Evolutionary conservation across 2,888 invertebrate species (phyloP).

Genomic region (Deilephila elpenor): DNA sequence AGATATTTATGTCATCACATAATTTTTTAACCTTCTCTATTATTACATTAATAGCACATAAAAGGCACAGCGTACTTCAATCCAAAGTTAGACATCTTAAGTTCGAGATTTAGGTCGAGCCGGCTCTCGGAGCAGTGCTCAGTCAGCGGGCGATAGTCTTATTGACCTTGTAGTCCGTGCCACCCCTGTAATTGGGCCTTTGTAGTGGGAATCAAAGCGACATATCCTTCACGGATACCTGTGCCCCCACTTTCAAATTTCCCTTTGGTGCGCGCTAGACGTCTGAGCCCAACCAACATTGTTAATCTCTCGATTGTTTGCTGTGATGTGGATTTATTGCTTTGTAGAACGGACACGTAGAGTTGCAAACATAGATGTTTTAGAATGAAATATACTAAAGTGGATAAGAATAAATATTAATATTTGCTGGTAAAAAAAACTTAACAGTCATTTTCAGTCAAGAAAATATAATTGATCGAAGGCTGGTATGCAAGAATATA

Average conservation of each 20-base stretch:
- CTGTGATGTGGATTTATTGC: too few species aligned
- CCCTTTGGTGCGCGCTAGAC: constrained; percentile 33
- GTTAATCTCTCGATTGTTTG: not conserved
- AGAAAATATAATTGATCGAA: too few species aligned
- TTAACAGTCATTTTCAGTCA: too few species aligned
- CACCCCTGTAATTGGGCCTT: constrained; percentile 74
- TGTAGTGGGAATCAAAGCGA: constrained; percentile 73
- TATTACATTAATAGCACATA: not conserved
- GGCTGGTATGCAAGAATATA: too few species aligned
- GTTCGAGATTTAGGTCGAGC: constrained; percentile 25
- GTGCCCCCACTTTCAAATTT: constrained; percentile 37
- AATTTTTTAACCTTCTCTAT: too few species aligned
- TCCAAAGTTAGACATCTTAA: not conserved
- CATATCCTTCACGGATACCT: constrained; percentile 58
- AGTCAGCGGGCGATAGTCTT: constrained; percentile 27
- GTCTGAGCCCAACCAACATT: not conserved
- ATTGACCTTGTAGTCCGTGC: constrained; percentile 71
- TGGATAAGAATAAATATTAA: too few species aligned
- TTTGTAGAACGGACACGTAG: too few species aligned
- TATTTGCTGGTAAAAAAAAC: too few species aligned
- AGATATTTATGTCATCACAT: too few species aligned
- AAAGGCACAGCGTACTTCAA: not conserved
- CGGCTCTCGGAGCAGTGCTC: constrained; percentile 11
- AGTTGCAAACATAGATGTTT: too few species aligned
- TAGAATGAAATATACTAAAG: too few species aligned